phyloP scores from a whole-genome alignment of 2,888 invertebrate species.

The Harpalus rubripes region DNA sequence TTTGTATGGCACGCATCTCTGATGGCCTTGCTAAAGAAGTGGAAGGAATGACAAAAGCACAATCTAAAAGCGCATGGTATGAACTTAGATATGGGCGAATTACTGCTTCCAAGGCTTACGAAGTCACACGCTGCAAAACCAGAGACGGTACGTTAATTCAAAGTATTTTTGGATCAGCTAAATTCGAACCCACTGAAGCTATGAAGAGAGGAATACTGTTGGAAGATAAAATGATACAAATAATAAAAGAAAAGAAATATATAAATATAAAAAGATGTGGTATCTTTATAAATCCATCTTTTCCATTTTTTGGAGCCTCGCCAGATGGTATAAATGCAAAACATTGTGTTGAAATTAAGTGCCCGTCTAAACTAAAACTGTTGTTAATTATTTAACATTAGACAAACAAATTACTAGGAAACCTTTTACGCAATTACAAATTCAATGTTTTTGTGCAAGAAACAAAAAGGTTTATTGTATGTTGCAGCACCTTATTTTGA shows the following conservation, averaged over 20 bases:
- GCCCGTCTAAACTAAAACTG: neutral
- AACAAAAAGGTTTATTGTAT: conserved; percentile 67
- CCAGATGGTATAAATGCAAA: neutral
- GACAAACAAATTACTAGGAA: neutral
- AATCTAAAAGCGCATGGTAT: conserved; percentile 8
- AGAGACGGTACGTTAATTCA: neutral
- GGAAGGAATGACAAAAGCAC: conserved; percentile 1
- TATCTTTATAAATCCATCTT: neutral
- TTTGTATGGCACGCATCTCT: too few relatives aligned
- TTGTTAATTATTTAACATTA: neutral
- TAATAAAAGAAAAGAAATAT: neutral
- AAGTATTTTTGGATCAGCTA: too few relatives aligned
- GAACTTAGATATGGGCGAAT: neutral
- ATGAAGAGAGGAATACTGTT: neutral
- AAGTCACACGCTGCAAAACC: neutral
- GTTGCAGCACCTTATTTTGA: conserved; percentile 68
- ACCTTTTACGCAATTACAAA: conserved; percentile 67
- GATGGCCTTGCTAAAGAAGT: neutral
- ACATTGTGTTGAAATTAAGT: conserved; percentile 5
- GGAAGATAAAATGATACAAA: neutral
- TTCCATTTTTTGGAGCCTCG: conserved; percentile 2
- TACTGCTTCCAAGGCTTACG: conserved; percentile 8
- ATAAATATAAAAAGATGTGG: conserved; percentile 21
- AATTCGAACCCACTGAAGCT: too few relatives aligned
- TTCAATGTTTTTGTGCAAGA: conserved; percentile 69